Percentiles rank a stretch among this genome's conserved stretches.
These are phyloP conservation scores for Prunella fulvescens DNA, from an alignment of 2,113 vertebrate genomes.

Conservation along the genomic window DNA sequence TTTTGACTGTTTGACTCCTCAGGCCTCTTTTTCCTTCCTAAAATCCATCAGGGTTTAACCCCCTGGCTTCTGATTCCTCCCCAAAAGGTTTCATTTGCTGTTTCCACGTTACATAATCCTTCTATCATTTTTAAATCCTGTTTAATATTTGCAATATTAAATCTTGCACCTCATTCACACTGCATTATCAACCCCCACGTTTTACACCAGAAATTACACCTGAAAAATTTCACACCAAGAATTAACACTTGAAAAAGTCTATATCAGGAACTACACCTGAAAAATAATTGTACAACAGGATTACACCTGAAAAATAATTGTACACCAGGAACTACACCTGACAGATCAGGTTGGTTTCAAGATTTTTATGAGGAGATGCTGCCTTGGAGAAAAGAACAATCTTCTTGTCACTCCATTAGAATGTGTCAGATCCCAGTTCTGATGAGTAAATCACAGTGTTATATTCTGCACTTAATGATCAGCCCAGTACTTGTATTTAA, in stretches of 20 bases:
- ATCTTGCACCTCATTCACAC: neutral
- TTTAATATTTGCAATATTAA: neutral
- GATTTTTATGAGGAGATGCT: neutral
- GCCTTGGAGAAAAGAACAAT: neutral
- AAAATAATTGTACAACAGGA: neutral
- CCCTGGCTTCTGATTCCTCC: neutral
- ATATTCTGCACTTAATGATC: neutral
- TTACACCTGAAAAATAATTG: neutral
- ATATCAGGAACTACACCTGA: too few relatives aligned
- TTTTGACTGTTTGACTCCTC: neutral
- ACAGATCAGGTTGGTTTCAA: neutral
- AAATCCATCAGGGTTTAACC: neutral
- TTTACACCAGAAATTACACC: neutral
- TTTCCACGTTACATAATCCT: neutral
- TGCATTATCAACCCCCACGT: accelerated
- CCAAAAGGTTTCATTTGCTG: neutral
- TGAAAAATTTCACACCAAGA: too few relatives aligned
- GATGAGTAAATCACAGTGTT: neutral
- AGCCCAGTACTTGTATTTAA: neutral
- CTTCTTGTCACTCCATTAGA: neutral
- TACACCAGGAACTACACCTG: neutral
- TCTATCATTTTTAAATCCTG: neutral
- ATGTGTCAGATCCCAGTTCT: neutral
- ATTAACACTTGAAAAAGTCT: too few relatives aligned
- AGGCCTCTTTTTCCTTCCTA: neutral